Evolutionary conservation across 1,140 invertebrate genomes (phyloP), one percentile per base, ranked within the genome.

Genomic region (Meteorus sp.): DNA sequence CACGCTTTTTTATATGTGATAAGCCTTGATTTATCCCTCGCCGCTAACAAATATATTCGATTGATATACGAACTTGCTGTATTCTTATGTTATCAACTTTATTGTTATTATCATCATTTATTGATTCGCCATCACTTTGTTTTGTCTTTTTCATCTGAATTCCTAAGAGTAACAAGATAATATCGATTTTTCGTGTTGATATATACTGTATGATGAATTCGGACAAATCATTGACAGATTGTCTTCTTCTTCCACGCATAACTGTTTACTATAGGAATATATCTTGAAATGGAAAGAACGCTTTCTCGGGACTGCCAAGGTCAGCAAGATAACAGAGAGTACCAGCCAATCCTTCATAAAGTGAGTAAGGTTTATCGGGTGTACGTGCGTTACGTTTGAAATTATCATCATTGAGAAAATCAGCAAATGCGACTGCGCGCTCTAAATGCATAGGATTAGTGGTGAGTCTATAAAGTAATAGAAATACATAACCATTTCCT

Each of bases 271-370:
- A 44, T 13, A 55, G 23, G 69, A 91, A 90, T 6, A 93, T 83
- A 81, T 93, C 87, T 77, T 90, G 89, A 71, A 95, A 91, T 8
- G 94, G 94, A 79, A 95, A 96, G 64, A 85, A 82, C 13, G 92
- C 89, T 63, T 86, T 81, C 19, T 87, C 77, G 6, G 93, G 92
- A 41, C 86, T 75, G 1, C 89, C 70, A 0, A 96, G 72, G 81
- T 96, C 93, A 6, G 83, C 79, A 27, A 95, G 75, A 70, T 85
- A 96, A 66, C 92, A 95, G 9, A 89, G 86, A 17, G 92, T 91
- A 4, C 94, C 94, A 41, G 92, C 90, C 45, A 87, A 82, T 2
- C 94, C 94, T 79, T 96, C 93, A 76, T 88, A 95, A 31, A 95
- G 81, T 69, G 89, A 93, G 63, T 85, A 89, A 0, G 92, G 92